phyloP scores from a whole-genome alignment of 1,140 invertebrate genomes.

The Procambarus virginalis region DNA sequence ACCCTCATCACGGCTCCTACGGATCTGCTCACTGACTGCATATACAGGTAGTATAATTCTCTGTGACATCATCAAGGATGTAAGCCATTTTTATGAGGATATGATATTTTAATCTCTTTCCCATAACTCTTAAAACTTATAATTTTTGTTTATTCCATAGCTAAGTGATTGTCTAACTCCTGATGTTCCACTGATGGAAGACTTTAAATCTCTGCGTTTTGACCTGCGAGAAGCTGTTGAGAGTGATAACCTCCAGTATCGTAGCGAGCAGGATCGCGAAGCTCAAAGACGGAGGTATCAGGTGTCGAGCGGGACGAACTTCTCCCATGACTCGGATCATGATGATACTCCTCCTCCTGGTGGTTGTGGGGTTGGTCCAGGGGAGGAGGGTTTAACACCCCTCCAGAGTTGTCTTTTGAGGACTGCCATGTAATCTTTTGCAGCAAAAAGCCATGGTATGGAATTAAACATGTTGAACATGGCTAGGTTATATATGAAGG shows the following conservation, averaged over 20 bases:
- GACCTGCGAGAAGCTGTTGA: conserved; percentile 75
- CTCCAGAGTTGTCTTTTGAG: conserved; percentile 57
- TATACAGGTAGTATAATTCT: too few relatives aligned
- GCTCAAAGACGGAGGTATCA: conserved; percentile 2
- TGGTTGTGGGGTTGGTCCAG: conserved; percentile 49
- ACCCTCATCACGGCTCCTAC: too few relatives aligned
- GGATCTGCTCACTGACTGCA: too few relatives aligned
- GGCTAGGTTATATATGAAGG: neutral
- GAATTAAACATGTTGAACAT: neutral
- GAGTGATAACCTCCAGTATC: conserved; percentile 75
- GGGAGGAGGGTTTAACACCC: conserved; percentile 58
- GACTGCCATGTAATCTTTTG: neutral
- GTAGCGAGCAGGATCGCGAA: conserved; percentile 71
- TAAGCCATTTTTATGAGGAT: too few relatives aligned
- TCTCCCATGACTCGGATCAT: conserved; percentile 33
- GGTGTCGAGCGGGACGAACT: conserved; percentile 4
- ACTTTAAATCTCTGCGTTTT: conserved; percentile 72
- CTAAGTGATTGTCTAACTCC: conserved; percentile 72
- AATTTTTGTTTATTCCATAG: neutral
- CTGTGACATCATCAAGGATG: too few relatives aligned
- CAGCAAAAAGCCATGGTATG: neutral
- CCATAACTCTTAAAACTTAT: too few relatives aligned
- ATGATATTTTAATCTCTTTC: too few relatives aligned
- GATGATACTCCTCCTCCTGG: conserved; percentile 54
- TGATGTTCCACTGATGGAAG: conserved; percentile 71